Evolutionary conservation across 2,888 invertebrate genomes (phyloP), one percentile per base, ranked within the genome.

Genomic region (Zaprionus lineosus): DNA sequence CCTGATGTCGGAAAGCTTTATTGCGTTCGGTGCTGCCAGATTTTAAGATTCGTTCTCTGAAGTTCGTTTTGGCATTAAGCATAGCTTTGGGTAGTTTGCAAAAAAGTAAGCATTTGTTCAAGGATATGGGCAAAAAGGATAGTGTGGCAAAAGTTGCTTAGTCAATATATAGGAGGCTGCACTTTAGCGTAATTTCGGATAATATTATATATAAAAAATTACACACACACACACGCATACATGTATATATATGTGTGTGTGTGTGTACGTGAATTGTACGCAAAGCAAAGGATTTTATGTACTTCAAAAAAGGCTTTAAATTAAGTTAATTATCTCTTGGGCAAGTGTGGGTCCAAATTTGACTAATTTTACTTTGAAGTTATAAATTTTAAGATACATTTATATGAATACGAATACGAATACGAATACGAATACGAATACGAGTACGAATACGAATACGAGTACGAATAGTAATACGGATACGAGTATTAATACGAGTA

Each of bases 201-300:
- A n/a, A n/a, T n/a, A n/a, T n/a, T n/a, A n/a, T 15, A 26, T 15
- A 28, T 11, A 47, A 39, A 29, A 41, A 29, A 15, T 31, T 21
- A 24, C n/a, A n/a, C n/a, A n/a, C n/a, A n/a, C n/a, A n/a, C n/a
- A n/a, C n/a, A n/a, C n/a, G 19, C 39, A 37, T 6, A 33, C 16
- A 3, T 24, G 28, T 26, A 43, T 40, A 34, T 18, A 26, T 52
- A 59, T 43, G 33, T 48, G 28, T 31, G 33, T 40, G 34, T 51
- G 51, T 21, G 40, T 28, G 39, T 46, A 64, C 14, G 64, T 72
- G 46, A 55, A 40, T 53, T 66, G 46, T 36, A 53, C 21, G 44
- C 65, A 64, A 64, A 68, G 73, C 66, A 53, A 53, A 59, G 43
- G 28, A 41, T 21, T 26, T 37, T 46, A 48, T 40, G 36, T 40